Evolutionary conservation across 2,113 vertebrate species (phyloP).

Genomic region (Rattus norvegicus): DNA sequence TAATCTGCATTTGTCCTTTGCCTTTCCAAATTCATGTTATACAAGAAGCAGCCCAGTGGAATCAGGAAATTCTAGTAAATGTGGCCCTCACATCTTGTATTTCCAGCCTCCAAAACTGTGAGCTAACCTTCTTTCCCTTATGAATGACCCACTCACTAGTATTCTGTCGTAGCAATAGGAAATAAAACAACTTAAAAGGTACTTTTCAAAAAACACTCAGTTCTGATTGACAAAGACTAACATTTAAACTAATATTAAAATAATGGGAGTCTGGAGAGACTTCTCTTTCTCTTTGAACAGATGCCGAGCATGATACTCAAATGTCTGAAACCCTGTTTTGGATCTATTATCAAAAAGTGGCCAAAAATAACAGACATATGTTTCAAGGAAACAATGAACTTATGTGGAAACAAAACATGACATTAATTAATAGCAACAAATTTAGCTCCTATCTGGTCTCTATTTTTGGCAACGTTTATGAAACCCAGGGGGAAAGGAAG

Average conservation of each 20-base stretch:
- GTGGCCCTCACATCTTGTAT: background rate
- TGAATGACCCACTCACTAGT: background rate
- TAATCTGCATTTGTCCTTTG: background rate
- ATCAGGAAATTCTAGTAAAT: background rate
- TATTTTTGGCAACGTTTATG: background rate
- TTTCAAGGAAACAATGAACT: background rate
- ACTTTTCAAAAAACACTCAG: background rate
- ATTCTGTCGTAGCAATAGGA: background rate
- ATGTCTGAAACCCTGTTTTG: background rate
- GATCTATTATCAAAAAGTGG: background rate
- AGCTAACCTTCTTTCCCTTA: background rate
- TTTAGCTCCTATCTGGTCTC: background rate
- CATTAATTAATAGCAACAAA: background rate
- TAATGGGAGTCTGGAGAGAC: background rate
- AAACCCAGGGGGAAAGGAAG: background rate
- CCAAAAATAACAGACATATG: background rate
- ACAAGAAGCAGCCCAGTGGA: no score
- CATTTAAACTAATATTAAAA: background rate
- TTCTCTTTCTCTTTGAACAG: background rate
- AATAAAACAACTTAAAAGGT: background rate
- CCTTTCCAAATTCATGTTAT: background rate
- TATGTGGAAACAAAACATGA: background rate
- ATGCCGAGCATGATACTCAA: background rate
- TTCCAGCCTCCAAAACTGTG: background rate
- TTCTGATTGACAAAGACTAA: background rate